These are phyloP conservation scores for Tangara arthus DNA, from an alignment of 2,797 vertebrate species.

Conservation along the genomic window DNA sequence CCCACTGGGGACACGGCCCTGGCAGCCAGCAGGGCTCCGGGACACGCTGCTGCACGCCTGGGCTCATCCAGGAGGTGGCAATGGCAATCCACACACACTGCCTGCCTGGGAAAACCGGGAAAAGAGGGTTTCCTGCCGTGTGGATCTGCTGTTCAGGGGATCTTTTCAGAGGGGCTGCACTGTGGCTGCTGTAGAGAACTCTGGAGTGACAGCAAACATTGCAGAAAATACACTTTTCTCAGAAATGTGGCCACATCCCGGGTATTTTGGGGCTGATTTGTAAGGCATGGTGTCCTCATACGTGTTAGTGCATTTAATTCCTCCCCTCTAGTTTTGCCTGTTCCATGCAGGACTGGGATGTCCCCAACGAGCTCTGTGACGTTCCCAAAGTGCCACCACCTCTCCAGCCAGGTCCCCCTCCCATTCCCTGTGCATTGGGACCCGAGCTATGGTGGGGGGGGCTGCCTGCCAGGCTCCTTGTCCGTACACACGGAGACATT, in stretches of 20 bases:
- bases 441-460: background rate
- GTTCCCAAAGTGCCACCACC: background rate
- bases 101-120: background rate
- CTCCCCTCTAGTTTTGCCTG: background rate
- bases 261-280: background rate
- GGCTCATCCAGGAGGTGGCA: conserved; percentile 41
- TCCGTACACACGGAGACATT: rapidly evolving
- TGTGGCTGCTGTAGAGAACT: background rate
- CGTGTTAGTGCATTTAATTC: background rate
- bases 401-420: rapidly evolving
- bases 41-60: background rate
- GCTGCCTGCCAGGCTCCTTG: background rate
- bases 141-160: rapidly evolving
- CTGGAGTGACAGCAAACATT: background rate
- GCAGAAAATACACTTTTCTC: background rate
- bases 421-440: rapidly evolving
- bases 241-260: background rate
- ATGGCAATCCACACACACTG: background rate
- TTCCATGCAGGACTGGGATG: background rate
- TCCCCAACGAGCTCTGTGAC: background rate
- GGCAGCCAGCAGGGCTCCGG: background rate
- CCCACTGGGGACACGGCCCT: background rate
- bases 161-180: background rate
- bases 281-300: background rate
- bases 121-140: background rate